Base-by-base conservation (phyloP, 2,113 vertebrate genomes). In the Myotis brandtii region DNA sequence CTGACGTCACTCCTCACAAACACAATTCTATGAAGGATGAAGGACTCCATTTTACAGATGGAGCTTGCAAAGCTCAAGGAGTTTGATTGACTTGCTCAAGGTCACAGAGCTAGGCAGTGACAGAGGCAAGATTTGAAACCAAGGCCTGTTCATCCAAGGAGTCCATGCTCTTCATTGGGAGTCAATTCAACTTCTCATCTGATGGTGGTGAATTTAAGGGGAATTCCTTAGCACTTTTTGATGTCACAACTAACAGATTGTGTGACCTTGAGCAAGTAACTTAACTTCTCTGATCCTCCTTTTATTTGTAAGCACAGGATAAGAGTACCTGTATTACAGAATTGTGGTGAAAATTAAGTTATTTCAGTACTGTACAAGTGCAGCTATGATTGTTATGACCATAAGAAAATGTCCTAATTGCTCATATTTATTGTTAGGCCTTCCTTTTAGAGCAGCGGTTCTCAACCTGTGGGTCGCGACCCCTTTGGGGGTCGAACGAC, bases 1-100 rank as follows among this genome's bases (percentile, higher is more conserved):
- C 83, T 91, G 83, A 62, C 54, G 56, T 91, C n/a, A 32, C 23
- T 76, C 89, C 30, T 82, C 89, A 48, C 48, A 56, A 87, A 80
- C n/a, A 86, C 43, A 76, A 50, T 50, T 76, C 84, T 75, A 64
- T 37, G 59, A 69, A 37, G 48, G 23, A 46, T 16, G 73, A 73
- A 13, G 18, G 59, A 87, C 69, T 82, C 77, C 48, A n/a, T 59
- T 77, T 67, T 66, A 62, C 43, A 88, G 40, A 7, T 52, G 77
- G 69, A 40, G 34, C 40, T 90, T 69, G 50, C 37, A 84, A 59
- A 56, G 32, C 69, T 76, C 50, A 46, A 54, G 84, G 43, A 34
- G 62, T 69, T 40, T 64, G 76, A 91, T 18, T 67, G 73, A 67
- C 48, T 59, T 59, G 48, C 67, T 82, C 40, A 50, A 86, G 73